Conservation (phyloP, 2,113 vertebrate species). For the Podarcis muralis region DNA sequence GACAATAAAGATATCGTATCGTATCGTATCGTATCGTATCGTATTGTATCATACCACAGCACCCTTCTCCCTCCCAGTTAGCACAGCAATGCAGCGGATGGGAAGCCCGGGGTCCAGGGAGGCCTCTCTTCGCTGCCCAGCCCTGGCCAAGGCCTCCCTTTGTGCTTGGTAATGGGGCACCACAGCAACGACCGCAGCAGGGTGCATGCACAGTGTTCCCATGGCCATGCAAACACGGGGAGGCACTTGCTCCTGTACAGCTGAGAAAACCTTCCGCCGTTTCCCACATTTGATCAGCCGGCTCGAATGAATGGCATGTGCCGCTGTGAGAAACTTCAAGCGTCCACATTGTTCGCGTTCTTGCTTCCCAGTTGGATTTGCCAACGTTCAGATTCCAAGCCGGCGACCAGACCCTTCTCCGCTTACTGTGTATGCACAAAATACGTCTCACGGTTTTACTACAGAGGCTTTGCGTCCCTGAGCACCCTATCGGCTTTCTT, state of each 20-base stretch:
- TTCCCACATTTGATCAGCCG: constrained; percentile 52
- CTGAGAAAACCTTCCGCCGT: constrained; percentile 44
- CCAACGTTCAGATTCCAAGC: constrained; percentile 40
- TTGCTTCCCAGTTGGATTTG: constrained; percentile 30
- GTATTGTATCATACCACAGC: too few relatives aligned
- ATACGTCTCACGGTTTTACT: constrained; percentile 58
- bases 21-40: too few relatives aligned
- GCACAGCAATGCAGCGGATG: too few relatives aligned
- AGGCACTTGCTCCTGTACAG: constrained; percentile 7
- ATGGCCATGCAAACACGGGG: neutral
- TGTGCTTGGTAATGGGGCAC: neutral
- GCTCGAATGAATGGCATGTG: constrained; percentile 43
- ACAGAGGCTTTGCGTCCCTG: constrained; percentile 33
- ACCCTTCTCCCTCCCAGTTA: too few relatives aligned
- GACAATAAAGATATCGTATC: too few relatives aligned
- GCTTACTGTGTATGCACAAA: constrained; percentile 47
- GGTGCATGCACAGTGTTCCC: neutral
- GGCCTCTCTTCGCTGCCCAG: too few relatives aligned
- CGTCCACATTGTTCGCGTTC: constrained; percentile 45
- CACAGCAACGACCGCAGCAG: neutral
- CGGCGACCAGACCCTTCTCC: constrained; percentile 52
- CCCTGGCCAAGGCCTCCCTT: neutral
- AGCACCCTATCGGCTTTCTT: constrained; percentile 45
- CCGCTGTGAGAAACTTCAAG: constrained; percentile 35
- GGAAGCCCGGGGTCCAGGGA: too few relatives aligned